phyloP scores from a whole-genome alignment of 2,888 invertebrate species.

The Lathronympha strigana region DNA sequence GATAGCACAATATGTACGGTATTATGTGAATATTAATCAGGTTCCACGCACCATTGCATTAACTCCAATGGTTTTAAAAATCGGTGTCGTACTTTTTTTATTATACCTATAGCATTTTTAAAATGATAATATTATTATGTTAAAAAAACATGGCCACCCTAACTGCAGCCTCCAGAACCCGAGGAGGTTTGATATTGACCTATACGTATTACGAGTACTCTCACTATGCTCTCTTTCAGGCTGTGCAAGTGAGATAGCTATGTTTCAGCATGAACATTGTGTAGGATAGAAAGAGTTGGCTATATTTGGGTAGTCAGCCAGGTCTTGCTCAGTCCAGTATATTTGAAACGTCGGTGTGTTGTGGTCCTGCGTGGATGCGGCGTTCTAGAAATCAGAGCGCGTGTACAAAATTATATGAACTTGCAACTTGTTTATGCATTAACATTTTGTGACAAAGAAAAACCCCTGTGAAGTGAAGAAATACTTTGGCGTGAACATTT shows the following conservation, averaged over 20 bases:
- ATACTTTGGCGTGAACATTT: conserved; percentile 30
- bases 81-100: too few species aligned
- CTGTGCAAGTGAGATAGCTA: conserved; percentile 63
- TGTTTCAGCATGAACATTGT: conserved; percentile 47
- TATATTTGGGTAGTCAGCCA: conserved; percentile 63
- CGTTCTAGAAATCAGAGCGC: conserved; percentile 56
- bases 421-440: conserved; percentile 47
- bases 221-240: conserved; percentile 73
- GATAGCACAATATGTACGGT: background rate
- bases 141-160: conserved; percentile 62
- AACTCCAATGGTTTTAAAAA: background rate
- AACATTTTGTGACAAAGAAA: conserved; percentile 14
- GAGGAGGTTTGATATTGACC: conserved; percentile 84
- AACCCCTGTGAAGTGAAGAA: conserved; percentile 28
- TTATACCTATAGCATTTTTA: background rate
- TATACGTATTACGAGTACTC: conserved; percentile 82
- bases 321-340: conserved; percentile 74
- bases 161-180: conserved; percentile 82
- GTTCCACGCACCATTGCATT: background rate
- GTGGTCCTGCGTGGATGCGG: conserved; percentile 58
- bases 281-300: conserved; percentile 59
- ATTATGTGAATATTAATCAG: background rate
- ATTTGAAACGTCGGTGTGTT: conserved; percentile 65
- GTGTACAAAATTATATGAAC: conserved; percentile 52
- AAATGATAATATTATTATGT: conserved; percentile 18